Percentiles rank a stretch among this genome's conserved stretches.
Evolutionary conservation across 2,113 vertebrate genomes (phyloP).

Genomic region (Aythya baeri): DNA sequence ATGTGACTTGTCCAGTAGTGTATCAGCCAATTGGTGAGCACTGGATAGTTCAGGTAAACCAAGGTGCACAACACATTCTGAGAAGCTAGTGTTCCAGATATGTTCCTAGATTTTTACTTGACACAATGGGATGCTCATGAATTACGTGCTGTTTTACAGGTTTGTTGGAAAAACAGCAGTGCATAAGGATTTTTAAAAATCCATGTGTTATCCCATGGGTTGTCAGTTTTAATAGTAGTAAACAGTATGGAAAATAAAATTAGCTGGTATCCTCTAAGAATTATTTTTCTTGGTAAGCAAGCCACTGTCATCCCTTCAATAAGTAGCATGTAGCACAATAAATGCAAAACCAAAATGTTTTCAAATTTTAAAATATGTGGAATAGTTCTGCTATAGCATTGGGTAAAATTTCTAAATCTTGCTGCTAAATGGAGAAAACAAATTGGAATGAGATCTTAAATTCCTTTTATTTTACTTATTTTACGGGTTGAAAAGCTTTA

Average conservation of each 20-base stretch:
- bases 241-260: conserved; percentile 20
- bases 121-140: background rate
- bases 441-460: conserved; percentile 68
- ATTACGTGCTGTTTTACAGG: background rate
- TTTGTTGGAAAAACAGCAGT: background rate
- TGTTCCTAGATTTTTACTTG: background rate
- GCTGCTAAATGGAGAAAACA: conserved; percentile 55
- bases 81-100: background rate
- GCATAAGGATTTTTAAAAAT: background rate
- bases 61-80: background rate
- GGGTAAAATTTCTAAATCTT: conserved; percentile 29
- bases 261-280: background rate
- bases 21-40: background rate
- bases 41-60: background rate
- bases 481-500: conserved; percentile 71
- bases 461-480: conserved; percentile 40
- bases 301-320: background rate
- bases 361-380: conserved; percentile 45
- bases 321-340: background rate
- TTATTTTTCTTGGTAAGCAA: conserved; percentile 3
- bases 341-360: background rate
- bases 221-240: background rate
- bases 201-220: background rate
- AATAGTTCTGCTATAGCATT: conserved; percentile 21
- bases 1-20: background rate